Conservation (phyloP, 2,113 vertebrate species). For the Colius striatus region DNA sequence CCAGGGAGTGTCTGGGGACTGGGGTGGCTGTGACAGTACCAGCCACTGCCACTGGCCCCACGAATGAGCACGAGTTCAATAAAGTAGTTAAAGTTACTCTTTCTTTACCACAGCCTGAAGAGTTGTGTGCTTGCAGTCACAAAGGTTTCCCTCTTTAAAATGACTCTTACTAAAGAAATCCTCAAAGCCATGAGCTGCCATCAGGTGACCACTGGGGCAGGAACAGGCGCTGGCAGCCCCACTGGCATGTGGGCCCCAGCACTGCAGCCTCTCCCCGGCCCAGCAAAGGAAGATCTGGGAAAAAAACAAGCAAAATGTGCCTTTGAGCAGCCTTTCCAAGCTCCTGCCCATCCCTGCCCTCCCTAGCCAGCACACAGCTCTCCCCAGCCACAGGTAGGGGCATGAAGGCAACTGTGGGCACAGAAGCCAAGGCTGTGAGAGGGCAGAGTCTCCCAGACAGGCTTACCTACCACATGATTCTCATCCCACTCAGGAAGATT, state of each 20-base stretch:
- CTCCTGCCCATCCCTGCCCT: not conserved
- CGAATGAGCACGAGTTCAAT: too few species aligned
- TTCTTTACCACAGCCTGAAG: not conserved
- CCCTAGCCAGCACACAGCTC: not conserved
- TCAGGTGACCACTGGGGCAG: rapidly evolving
- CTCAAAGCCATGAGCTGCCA: not conserved
- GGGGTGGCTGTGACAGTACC: not conserved
- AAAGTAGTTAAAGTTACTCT: not conserved
- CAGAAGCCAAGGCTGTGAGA: not conserved
- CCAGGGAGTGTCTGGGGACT: not conserved
- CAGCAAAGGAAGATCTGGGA: not conserved
- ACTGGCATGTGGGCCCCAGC: not conserved
- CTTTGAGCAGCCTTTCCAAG: rapidly evolving
- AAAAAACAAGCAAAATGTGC: not conserved
- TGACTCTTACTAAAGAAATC: not conserved
- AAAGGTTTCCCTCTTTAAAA: not conserved
- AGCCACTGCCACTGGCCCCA: not conserved
- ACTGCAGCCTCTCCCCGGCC: not conserved
- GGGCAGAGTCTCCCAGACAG: not conserved
- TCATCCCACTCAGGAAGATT: not conserved
- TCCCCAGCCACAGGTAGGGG: not conserved
- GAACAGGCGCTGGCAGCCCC: rapidly evolving
- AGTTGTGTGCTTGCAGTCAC: not conserved
- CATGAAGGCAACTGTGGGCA: not conserved
- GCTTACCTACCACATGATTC: not conserved